A percentile compares a stretch with the other conserved stretches of the same genome.
These are phyloP conservation scores for Spheniscus humboldti DNA, from an alignment of 2,797 vertebrate species.

Conservation along the genomic window DNA sequence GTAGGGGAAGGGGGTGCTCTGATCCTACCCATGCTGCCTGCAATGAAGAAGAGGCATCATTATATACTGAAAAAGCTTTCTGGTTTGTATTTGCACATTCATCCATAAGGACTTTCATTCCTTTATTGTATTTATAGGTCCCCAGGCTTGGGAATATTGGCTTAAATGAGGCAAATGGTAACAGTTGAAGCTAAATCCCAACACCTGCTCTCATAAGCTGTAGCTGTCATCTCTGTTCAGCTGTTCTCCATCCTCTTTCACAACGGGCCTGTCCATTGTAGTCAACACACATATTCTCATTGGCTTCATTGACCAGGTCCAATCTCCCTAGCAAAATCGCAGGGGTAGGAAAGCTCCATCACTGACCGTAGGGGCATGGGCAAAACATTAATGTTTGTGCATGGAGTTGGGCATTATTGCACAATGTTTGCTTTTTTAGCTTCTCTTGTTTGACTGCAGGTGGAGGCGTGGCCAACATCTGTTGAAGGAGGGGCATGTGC, in stretches of 20 bases:
- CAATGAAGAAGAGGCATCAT: neutral
- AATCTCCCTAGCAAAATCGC: neutral
- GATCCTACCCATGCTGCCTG: neutral
- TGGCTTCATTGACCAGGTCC: neutral
- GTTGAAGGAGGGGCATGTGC: neutral
- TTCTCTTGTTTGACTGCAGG: neutral
- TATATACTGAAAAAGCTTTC: neutral
- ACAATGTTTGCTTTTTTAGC: neutral
- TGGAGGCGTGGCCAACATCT: neutral
- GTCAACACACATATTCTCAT: neutral
- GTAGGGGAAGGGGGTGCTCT: neutral
- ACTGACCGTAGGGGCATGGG: neutral
- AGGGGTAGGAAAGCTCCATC: neutral
- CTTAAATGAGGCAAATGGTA: constrained; percentile 4
- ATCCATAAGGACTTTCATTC: neutral
- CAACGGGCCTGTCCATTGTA: neutral
- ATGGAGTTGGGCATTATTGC: neutral
- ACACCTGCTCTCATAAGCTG: constrained; percentile 13
- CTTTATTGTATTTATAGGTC: constrained; percentile 11
- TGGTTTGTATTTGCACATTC: neutral
- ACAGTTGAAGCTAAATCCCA: constrained; percentile 19
- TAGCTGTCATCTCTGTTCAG: constrained; percentile 28
- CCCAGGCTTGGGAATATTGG: neutral
- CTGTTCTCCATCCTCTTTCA: neutral
- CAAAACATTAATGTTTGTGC: neutral